Conservation (phyloP, 2,888 invertebrate genomes). For the Synergus umbraculus region DNA sequence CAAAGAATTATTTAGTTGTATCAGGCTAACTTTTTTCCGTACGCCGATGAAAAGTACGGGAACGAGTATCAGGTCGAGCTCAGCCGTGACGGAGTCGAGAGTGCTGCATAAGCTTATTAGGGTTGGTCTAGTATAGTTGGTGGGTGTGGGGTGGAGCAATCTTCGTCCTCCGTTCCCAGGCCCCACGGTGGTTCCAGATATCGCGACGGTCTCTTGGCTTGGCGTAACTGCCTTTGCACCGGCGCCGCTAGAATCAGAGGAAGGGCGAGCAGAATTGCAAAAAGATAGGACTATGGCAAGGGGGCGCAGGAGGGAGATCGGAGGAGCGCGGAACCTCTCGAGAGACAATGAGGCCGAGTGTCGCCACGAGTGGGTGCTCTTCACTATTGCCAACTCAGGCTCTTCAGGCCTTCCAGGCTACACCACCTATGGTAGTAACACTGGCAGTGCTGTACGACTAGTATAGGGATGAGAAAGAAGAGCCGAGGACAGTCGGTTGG, state of each 20-base stretch:
- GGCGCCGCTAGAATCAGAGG: slow-evolving; percentile 47
- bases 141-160: background rate
- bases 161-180: background rate
- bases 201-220: slow-evolving; percentile 40
- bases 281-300: slow-evolving; percentile 50
- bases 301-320: slow-evolving; percentile 48
- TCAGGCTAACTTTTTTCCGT: no score
- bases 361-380: slow-evolving; percentile 76
- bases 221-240: slow-evolving; percentile 47
- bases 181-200: background rate
- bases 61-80: slow-evolving; percentile 59
- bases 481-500: slow-evolving; percentile 6
- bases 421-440: slow-evolving; percentile 57
- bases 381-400: slow-evolving; percentile 77
- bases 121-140: slow-evolving; percentile 56
- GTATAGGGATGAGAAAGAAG: background rate
- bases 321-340: slow-evolving; percentile 71
- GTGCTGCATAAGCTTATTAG: slow-evolving; percentile 76
- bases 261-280: slow-evolving; percentile 48
- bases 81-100: slow-evolving; percentile 65
- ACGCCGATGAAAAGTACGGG: slow-evolving; percentile 13
- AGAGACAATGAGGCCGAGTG: slow-evolving; percentile 78
- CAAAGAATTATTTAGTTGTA: no score
- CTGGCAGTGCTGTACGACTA: slow-evolving; percentile 53
- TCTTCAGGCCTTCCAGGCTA: slow-evolving; percentile 70